Evolutionary conservation across 2,888 invertebrate species (phyloP).

Genomic region (Trichogramma evanescens): DNA sequence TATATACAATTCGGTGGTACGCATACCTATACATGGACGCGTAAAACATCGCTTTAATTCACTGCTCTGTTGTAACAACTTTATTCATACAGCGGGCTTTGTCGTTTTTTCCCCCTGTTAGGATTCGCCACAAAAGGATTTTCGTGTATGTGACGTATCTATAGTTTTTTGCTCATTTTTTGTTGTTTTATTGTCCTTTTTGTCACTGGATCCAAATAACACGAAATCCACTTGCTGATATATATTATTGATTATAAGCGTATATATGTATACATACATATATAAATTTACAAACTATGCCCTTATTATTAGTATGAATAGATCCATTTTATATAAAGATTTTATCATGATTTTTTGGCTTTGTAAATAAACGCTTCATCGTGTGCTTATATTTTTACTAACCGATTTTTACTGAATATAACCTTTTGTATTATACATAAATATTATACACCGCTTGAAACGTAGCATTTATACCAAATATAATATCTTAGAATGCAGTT

Average conservation of each 20-base stretch:
- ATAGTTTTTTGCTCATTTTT: conserved; percentile 14
- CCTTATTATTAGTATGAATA: conserved; percentile 8
- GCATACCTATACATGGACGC: background rate
- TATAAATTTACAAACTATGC: conserved; percentile 1
- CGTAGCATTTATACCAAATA: conserved; percentile 5
- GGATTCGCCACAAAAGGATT: conserved; percentile 6
- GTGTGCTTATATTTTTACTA: conserved; percentile 13
- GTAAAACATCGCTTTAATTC: background rate
- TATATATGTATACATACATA: background rate
- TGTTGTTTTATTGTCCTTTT: conserved; percentile 15
- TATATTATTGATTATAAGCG: background rate
- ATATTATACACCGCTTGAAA: conserved; percentile 14
- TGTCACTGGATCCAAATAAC: conserved; percentile 11
- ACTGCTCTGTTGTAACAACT: conserved; percentile 5
- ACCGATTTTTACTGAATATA: conserved; percentile 2
- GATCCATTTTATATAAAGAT: conserved; percentile 3
- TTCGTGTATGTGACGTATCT: conserved; percentile 14
- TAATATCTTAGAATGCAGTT: background rate
- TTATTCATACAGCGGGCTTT: conserved; percentile 12
- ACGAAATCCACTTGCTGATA: conserved; percentile 14
- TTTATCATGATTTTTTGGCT: conserved; percentile 13
- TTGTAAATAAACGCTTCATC: conserved; percentile 22
- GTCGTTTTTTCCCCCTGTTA: conserved; percentile 12
- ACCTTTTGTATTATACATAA: conserved; percentile 2
- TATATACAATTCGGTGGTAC: background rate